Evolutionary conservation across 2,113 vertebrate genomes (phyloP).

Genomic region (Chionodraco myersi): DNA sequence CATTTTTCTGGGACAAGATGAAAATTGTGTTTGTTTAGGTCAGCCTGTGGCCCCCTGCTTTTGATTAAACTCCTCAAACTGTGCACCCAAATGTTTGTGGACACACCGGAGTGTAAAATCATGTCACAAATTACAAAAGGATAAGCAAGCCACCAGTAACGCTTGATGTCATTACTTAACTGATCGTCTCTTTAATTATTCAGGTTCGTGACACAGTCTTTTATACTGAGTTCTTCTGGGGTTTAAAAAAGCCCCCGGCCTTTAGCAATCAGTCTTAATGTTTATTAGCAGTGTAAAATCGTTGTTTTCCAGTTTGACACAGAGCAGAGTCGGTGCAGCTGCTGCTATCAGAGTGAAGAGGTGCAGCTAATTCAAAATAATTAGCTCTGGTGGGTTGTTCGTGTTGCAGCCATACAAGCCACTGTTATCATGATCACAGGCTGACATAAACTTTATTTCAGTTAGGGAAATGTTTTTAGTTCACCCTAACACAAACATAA

Average conservation of each 20-base stretch:
- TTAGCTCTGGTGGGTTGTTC: slow-evolving; percentile 21
- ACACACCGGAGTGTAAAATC: slow-evolving; percentile 28
- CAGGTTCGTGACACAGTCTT: slow-evolving; percentile 29
- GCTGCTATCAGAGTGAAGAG: slow-evolving; percentile 26
- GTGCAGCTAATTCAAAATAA: slow-evolving; percentile 58
- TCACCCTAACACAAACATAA: neutral
- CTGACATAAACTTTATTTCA: neutral
- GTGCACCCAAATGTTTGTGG: slow-evolving; percentile 35
- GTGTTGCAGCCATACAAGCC: neutral
- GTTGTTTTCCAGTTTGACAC: slow-evolving; percentile 31
- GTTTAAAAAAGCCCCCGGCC: slow-evolving; percentile 14
- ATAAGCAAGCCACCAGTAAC: slow-evolving; percentile 32
- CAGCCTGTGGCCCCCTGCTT: slow-evolving; percentile 43
- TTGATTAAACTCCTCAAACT: slow-evolving; percentile 50
- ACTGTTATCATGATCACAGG: slow-evolving; percentile 38
- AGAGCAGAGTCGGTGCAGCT: slow-evolving; percentile 23
- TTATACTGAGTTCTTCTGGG: slow-evolving; percentile 5
- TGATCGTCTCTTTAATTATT: slow-evolving; percentile 31
- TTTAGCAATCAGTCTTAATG: slow-evolving; percentile 8
- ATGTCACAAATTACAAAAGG: slow-evolving; percentile 34
- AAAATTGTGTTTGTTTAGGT: slow-evolving; percentile 61
- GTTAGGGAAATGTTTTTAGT: slow-evolving; percentile 1
- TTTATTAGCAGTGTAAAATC: slow-evolving; percentile 43
- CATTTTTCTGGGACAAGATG: slow-evolving; percentile 27
- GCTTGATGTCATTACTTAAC: slow-evolving; percentile 31